Evolutionary conservation across 2,888 invertebrate genomes (phyloP), one percentile per base, ranked within the genome.

Genomic region (Cinara cedri): DNA sequence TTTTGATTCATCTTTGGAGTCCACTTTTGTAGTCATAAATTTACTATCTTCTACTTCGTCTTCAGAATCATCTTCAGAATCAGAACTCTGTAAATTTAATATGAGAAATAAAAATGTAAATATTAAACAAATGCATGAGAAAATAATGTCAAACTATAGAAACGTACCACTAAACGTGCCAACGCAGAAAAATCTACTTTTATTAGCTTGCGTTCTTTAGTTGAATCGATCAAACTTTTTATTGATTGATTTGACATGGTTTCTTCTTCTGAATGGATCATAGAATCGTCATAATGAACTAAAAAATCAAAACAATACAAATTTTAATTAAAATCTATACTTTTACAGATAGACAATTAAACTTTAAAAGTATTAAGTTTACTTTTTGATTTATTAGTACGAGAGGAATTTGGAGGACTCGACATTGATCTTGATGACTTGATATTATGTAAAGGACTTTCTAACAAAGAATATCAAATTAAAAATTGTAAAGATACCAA

Each of bases 61-160:
- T 51, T 81, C 81, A 66, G 74, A 80, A 46, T 82, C 81, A 16
- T 82, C 81, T 78, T 82, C 81, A 54, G 81, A 78, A 81, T 82
- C 81, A n/a, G 81, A 78, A 78, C 81, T 82, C 81, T 82, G 16
- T 21, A 76, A 76, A 63, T 60, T 63, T 0, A 65, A 72, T 70
- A 49, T 49, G 24, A 51, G 66, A 78, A 54, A 57, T 10, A 42
- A n/a, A 54, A 13, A 34, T 2, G 10, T 24, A 11, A 55, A 42
- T n/a, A 44, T 42, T 2, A 54, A 63, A 26, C 13, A 21, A 8
- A 60, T n/a, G 24, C 0, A 34, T 34, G 6, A 65, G 21, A 42
- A 63, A 63, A 83, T 65, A 76, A 71, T 70, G 16, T 66, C 13
- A 65, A 66, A 14, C 11, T 13, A 55, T 13, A 60, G 10, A 46